Evolutionary conservation across 1,140 invertebrate species (phyloP).

Genomic region (Drosophila funebris): DNA sequence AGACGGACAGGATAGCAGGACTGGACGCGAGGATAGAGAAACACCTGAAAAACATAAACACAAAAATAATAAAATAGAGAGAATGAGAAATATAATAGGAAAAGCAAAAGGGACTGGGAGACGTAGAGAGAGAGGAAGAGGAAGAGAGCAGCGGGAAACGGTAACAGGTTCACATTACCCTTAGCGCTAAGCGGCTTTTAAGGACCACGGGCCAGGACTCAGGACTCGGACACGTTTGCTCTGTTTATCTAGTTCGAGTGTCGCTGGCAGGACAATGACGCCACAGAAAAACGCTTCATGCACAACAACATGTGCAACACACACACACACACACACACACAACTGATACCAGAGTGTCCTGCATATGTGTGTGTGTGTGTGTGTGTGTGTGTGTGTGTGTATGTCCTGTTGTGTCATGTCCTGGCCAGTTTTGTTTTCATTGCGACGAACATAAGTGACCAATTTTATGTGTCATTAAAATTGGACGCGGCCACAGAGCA

Average conservation of each 20-base stretch:
- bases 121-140: too few species aligned
- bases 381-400: too few species aligned
- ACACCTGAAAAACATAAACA: slow-evolving; percentile 43
- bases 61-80: neutral
- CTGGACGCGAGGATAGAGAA: slow-evolving; percentile 14
- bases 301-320: slow-evolving; percentile 70
- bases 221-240: slow-evolving; percentile 46
- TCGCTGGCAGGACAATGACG: slow-evolving; percentile 69
- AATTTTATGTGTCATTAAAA: slow-evolving; percentile 82
- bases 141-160: neutral
- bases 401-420: slow-evolving; percentile 67
- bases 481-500: slow-evolving; percentile 60
- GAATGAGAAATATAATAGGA: slow-evolving; percentile 1
- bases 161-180: slow-evolving; percentile 69
- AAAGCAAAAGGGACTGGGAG: slow-evolving; percentile 2
- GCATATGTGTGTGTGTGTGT: too few species aligned
- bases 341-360: neutral
- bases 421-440: slow-evolving; percentile 80
- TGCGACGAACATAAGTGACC: slow-evolving; percentile 77
- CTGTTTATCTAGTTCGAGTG: slow-evolving; percentile 41
- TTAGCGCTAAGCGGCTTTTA: slow-evolving; percentile 75
- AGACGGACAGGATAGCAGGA: slow-evolving; percentile 18
- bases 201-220: slow-evolving; percentile 43
- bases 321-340: neutral
- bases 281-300: slow-evolving; percentile 54